Evolutionary conservation across 2,888 invertebrate genomes (phyloP), one percentile per base, ranked within the genome.

Genomic region (Drosophila nr. medialis): DNA sequence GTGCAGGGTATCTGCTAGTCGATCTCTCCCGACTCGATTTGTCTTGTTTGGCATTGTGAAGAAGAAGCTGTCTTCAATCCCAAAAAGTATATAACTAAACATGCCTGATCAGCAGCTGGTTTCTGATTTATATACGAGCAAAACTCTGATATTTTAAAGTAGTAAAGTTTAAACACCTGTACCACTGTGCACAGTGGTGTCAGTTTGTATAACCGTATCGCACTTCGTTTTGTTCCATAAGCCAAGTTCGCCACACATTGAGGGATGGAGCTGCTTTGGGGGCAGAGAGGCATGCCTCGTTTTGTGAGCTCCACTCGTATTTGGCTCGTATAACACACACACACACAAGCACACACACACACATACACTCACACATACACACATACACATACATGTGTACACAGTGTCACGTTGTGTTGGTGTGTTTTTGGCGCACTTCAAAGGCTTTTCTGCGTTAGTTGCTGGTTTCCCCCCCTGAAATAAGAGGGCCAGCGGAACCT

Each of bases 401-500:
- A 54, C 18, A 45, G 15, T 54, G 54, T 48, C 40, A 30, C 27
- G 38, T 49, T 65, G 48, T 73, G 63, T 80, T n/a, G n/a, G 24
- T 68, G 50, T 78, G 69, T 71, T 34, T 65, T 24, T 80, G 64
- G 54, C 53, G 81, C 80, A 76, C 77, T 80, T 78, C 77, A 78
- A 78, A 78, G 81, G 77, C 81, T 78, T 80, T 78, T 61, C 60
- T 73, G 66, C 78, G 73, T 77, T 77, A 66, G 72, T 72, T 77
- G 61, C 49, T 54, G 30, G 55, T 61, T 15, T 10, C 21, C 21
- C 32, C 34, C 24, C 42, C 49, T 32, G 7, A 18, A 34, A 51
- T 56, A 62, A 56, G 50, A 29, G 56, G 67, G 29, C 36, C 27
- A 48, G 56, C 27, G 58, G 65, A 45, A 32, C 30, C 30, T 45